Evolutionary conservation across 2,113 vertebrate genomes (phyloP), one percentile per base, ranked within the genome.

Genomic region (Antigone vipio): DNA sequence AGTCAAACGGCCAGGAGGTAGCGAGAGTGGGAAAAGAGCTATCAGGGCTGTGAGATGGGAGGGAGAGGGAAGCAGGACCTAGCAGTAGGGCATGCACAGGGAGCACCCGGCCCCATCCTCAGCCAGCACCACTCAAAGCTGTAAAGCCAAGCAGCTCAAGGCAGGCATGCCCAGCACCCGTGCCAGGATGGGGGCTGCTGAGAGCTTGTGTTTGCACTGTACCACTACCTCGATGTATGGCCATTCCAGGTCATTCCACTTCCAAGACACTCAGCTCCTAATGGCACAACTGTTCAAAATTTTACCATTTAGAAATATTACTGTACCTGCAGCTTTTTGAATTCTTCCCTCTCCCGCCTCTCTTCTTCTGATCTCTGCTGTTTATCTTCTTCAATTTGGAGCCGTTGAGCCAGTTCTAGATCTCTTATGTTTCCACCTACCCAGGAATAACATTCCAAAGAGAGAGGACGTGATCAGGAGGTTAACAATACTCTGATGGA

Each of bases 241-340:
- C 23, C 27, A 11, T n/a, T 55, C 42, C 53, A 64, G 32, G 34
- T 62, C 55, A 66, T 26, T 34, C 24, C 11, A 60, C 9, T 35
- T 78, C 29, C 79, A 81, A 68, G 27, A 60, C 13, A 88, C 12
- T 49, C 47, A 55, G 29, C 69, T 79, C 75, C 52, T 50, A 49
- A 75, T 14, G 11, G 52, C 34, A 91, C 14, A 93, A 32, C 23
- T 34, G n/a, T 60, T 82, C 35, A 16, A 15, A 62, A 66, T 19
- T 30, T 80, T 44, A 82, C 8, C 6, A 24, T 44, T 79, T 15
- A 67, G n/a, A 88, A 89, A 34, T 38, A 89, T 40, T 12, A 88
- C 9, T 26, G 32, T 89, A 99, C 99, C 99, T 99, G 99, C 38
- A 99, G 97, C 92, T 98, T 99, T 96, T 98, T 98, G 97, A 99